Base-by-base conservation (phyloP, 2,113 vertebrate genomes). In the Pseudorhombus dupliciocellatus region DNA sequence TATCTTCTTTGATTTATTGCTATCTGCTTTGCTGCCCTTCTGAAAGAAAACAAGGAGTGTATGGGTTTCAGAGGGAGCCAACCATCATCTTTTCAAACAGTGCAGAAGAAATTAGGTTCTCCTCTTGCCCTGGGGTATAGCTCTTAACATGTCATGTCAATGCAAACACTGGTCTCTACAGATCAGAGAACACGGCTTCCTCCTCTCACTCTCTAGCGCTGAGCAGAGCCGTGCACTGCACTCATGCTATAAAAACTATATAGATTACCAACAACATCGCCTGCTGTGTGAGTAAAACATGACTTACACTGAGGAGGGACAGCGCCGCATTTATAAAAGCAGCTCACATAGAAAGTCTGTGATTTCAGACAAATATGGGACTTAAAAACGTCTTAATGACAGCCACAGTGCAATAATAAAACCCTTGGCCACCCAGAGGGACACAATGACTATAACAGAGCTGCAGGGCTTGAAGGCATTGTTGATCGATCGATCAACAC, bases 1-100 rank as follows among this genome's bases (percentile, higher is more conserved):
- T 89, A 99, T 98, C 92, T 99, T 99, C 94, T 98, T 98, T 83
- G 97, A 98, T 93, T 98, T 99, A 95, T 95, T 99, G 94, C 94
- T 97, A 92, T 99, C 97, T 0, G 93, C 95, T 94, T 96, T 96
- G 93, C 95, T 94, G 92, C 96, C 96, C 94, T 99, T 99, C 95
- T 98, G 96, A 91, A 94, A 93, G 94, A 93, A 77, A 88, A 90
- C 75, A 50, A 26, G 85, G 80, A 89, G 88, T 82, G 86, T 85
- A 85, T 88, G 83, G 84, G 84, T 88, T 89, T 85, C 67, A 83
- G 77, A 83, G 56, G 63, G 67, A 74, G 83, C 64, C 83, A 87
- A 79, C 80, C 73, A 83, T 87, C 79, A 91, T 90, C 88, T 89
- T 90, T 85, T 85, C 84, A 87, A 80, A 81, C 89, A 83, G 79